Percentiles rank a stretch among this genome's conserved stretches.
Evolutionary conservation across 1,140 invertebrate species (phyloP).

Genomic region (Pseudobourletiella spinata): DNA sequence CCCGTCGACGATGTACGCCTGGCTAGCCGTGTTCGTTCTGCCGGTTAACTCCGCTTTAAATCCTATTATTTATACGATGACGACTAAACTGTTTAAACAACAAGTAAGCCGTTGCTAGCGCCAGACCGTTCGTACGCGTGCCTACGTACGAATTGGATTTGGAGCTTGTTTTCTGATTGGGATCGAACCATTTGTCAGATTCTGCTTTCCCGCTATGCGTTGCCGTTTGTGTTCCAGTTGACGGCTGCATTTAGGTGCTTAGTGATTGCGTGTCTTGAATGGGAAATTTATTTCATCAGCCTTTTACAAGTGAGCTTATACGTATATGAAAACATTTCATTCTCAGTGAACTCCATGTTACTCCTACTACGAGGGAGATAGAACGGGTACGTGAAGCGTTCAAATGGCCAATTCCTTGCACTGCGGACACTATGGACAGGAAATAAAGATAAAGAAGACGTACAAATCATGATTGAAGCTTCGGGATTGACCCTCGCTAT

Average conservation of each 20-base stretch:
- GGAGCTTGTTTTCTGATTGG: background rate
- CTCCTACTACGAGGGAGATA: too few relatives aligned
- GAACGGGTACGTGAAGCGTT: too few relatives aligned
- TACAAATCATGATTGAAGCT: too few relatives aligned
- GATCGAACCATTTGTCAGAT: background rate
- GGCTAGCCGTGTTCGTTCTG: slow-evolving; percentile 58
- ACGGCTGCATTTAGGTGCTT: background rate
- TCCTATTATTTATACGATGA: slow-evolving; percentile 60
- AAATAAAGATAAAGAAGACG: too few relatives aligned
- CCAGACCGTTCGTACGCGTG: background rate
- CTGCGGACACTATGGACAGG: too few relatives aligned
- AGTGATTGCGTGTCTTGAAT: background rate
- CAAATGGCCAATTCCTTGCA: too few relatives aligned
- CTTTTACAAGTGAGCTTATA: too few relatives aligned
- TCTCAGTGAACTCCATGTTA: too few relatives aligned
- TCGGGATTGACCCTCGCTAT: too few relatives aligned
- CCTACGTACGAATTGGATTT: background rate
- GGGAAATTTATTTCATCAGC: background rate
- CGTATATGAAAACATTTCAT: too few relatives aligned
- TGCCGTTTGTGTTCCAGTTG: background rate
- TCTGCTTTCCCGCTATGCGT: background rate
- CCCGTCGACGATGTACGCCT: slow-evolving; percentile 50
- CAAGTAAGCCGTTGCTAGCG: slow-evolving; percentile 38
- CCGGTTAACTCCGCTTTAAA: slow-evolving; percentile 63
- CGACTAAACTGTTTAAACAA: slow-evolving; percentile 50